Percentiles rank a stretch among this genome's conserved stretches.
Evolutionary conservation across 2,797 vertebrate genomes (phyloP).

Genomic region (Cottoperca gobio): DNA sequence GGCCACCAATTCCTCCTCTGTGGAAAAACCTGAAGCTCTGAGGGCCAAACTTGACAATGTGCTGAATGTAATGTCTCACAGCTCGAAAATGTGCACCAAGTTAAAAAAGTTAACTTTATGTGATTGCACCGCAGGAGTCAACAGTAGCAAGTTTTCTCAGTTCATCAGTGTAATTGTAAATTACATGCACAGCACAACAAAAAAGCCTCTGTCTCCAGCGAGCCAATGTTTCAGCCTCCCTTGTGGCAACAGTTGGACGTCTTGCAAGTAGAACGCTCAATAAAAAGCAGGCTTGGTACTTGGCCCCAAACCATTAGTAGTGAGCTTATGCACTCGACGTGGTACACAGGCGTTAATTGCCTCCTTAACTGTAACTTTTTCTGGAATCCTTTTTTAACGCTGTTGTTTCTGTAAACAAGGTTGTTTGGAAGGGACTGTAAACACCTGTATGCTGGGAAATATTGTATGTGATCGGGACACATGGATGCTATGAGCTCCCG

Average conservation of each 20-base stretch:
- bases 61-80: slow-evolving; percentile 34
- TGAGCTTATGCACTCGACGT: slow-evolving; percentile 63
- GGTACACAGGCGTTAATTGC: slow-evolving; percentile 78
- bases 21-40: slow-evolving; percentile 38
- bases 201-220: slow-evolving; percentile 67
- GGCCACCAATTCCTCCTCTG: slow-evolving; percentile 20
- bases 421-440: slow-evolving; percentile 69
- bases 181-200: slow-evolving; percentile 73
- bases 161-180: slow-evolving; percentile 75
- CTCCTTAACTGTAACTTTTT: slow-evolving; percentile 63
- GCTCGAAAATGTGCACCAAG: slow-evolving; percentile 41
- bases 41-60: slow-evolving; percentile 36
- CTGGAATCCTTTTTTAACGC: slow-evolving; percentile 33
- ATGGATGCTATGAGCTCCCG: slow-evolving; percentile 49
- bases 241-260: slow-evolving; percentile 78
- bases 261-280: slow-evolving; percentile 71
- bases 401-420: slow-evolving; percentile 73
- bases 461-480: slow-evolving; percentile 40
- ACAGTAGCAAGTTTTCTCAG: slow-evolving; percentile 69
- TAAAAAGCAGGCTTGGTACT: slow-evolving; percentile 77
- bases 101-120: slow-evolving; percentile 48
- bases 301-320: slow-evolving; percentile 76
- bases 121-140: slow-evolving; percentile 67
- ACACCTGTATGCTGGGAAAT: slow-evolving; percentile 75
- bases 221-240: slow-evolving; percentile 71